A percentile compares a stretch with the other conserved stretches of the same genome.
phyloP scores from a whole-genome alignment of 2,888 invertebrate species.

The Blera fallax region DNA sequence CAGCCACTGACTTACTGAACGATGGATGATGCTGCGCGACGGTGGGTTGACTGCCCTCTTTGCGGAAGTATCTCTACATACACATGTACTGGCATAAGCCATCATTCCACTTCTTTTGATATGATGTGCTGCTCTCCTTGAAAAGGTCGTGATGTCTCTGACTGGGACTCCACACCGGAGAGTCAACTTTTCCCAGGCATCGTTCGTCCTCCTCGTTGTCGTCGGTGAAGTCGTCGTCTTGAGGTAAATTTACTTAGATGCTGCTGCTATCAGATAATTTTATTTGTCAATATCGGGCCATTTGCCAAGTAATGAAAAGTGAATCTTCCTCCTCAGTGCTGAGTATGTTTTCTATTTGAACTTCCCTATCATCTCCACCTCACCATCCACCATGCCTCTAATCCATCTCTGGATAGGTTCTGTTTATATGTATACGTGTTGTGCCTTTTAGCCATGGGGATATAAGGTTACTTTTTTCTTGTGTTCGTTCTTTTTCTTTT shows the following conservation, averaged over 20 bases:
- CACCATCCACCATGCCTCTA: background rate
- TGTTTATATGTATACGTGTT: constrained; percentile 44
- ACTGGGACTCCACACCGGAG: constrained; percentile 29
- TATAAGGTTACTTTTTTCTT: constrained; percentile 44
- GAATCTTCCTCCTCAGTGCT: constrained; percentile 67
- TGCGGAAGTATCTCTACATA: constrained; percentile 10
- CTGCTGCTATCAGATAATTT: constrained; percentile 73
- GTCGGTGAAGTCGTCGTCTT: constrained; percentile 48
- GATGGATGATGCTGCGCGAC: constrained; percentile 32
- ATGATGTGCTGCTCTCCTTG: constrained; percentile 35
- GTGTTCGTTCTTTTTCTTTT: constrained; percentile 12
- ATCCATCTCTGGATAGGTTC: constrained; percentile 15
- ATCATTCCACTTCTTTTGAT: constrained; percentile 22
- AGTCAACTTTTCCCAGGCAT: constrained; percentile 40
- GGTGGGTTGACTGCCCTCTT: constrained; percentile 50
- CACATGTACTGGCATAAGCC: constrained; percentile 18
- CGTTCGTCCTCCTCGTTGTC: constrained; percentile 27
- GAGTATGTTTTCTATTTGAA: constrained; percentile 62
- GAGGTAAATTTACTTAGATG: constrained; percentile 73
- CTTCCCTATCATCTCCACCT: background rate
- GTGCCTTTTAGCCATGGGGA: constrained; percentile 60
- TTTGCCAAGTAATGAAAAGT: constrained; percentile 73
- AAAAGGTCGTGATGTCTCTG: constrained; percentile 53
- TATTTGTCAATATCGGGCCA: constrained; percentile 73
- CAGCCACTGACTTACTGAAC: constrained; percentile 52